Percentiles rank a stretch among this genome's conserved stretches.
These are phyloP conservation scores for Drosophila jambulina DNA, from an alignment of 1,140 invertebrate species.

Conservation along the genomic window DNA sequence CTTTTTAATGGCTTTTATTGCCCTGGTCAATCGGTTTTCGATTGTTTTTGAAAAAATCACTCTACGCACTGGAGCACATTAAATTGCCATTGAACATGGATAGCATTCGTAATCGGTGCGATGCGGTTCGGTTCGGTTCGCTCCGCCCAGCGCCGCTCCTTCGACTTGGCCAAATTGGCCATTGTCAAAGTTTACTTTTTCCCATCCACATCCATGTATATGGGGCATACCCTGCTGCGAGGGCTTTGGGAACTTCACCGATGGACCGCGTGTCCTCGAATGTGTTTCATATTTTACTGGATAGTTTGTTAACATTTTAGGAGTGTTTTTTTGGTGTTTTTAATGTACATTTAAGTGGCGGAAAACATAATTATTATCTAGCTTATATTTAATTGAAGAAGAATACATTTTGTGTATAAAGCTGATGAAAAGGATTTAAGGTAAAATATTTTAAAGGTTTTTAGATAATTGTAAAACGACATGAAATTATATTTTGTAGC, in stretches of 20 bases:
- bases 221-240: neutral
- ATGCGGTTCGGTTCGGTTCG: neutral
- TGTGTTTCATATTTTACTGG: neutral
- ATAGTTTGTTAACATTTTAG: neutral
- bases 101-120: conserved; percentile 39
- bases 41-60: conserved; percentile 55
- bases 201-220: neutral
- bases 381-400: too few species aligned
- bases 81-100: conserved; percentile 56
- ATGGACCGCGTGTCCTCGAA: neutral
- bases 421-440: too few species aligned
- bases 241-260: conserved; percentile 5
- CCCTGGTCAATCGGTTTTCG: conserved; percentile 61
- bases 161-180: conserved; percentile 20
- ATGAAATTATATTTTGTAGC: too few species aligned
- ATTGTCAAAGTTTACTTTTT: conserved; percentile 25
- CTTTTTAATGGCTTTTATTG: conserved; percentile 76
- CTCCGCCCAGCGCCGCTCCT: neutral
- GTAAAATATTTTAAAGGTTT: too few species aligned
- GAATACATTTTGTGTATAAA: neutral
- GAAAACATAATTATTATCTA: neutral
- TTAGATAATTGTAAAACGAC: too few species aligned
- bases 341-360: neutral
- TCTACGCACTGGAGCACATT: conserved; percentile 46
- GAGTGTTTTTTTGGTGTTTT: neutral